phyloP scores from a whole-genome alignment of 2,888 invertebrate genomes.

The Ectobius pallidus region DNA sequence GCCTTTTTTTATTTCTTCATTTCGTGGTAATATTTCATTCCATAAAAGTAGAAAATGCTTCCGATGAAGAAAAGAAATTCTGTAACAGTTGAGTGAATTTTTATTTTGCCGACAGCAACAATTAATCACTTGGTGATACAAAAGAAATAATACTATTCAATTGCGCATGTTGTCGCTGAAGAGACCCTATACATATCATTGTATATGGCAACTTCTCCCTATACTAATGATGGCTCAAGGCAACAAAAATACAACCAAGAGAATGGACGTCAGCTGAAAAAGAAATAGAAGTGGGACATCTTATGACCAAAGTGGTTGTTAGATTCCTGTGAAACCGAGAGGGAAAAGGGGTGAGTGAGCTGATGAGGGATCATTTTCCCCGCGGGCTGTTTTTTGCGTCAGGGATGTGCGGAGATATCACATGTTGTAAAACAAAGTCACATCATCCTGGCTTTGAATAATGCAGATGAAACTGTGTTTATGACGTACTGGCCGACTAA shows the following conservation, averaged over 20 bases:
- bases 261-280: slow-evolving; percentile 17
- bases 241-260: slow-evolving; percentile 23
- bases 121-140: slow-evolving; percentile 18
- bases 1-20: too few relatives aligned
- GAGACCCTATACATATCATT: slow-evolving; percentile 9
- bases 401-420: too few relatives aligned
- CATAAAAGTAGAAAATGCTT: slow-evolving; percentile 14
- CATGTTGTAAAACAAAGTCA: too few relatives aligned
- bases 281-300: slow-evolving; percentile 29
- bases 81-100: neutral
- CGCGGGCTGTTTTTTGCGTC: neutral
- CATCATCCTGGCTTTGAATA: too few relatives aligned
- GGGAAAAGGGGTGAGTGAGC: neutral
- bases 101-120: neutral
- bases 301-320: slow-evolving; percentile 32
- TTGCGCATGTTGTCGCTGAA: slow-evolving; percentile 1
- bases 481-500: too few relatives aligned
- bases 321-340: neutral
- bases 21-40: neutral
- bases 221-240: slow-evolving; percentile 27
- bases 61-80: neutral
- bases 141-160: slow-evolving; percentile 20
- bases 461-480: too few relatives aligned
- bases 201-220: slow-evolving; percentile 10
- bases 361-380: slow-evolving; percentile 22